A percentile compares a stretch with the other conserved stretches of the same genome.
Evolutionary conservation across 2,797 vertebrate genomes (phyloP).

Genomic region (Hapalemur alaotrensis): DNA sequence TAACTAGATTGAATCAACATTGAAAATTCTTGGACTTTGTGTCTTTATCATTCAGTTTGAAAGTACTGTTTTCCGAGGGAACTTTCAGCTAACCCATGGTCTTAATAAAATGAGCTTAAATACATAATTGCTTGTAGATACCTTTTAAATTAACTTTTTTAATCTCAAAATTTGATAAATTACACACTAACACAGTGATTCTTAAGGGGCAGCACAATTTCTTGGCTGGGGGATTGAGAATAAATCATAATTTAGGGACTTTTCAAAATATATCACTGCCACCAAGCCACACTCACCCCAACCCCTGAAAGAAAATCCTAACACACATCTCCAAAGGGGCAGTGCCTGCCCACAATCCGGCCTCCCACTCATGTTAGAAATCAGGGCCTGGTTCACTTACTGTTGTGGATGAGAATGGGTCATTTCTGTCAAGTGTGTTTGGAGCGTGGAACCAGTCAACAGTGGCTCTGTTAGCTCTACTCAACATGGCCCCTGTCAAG

Average conservation of each 20-base stretch:
- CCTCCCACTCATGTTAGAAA: not conserved
- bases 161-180: not conserved
- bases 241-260: no score
- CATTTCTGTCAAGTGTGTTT: not conserved
- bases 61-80: not conserved
- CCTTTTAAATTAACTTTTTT: not conserved
- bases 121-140: not conserved
- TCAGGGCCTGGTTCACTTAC: no score
- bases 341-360: fast-evolving
- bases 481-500: fast-evolving
- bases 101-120: not conserved
- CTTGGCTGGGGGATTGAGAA: not conserved
- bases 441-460: not conserved
- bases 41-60: not conserved
- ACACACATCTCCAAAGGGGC: not conserved
- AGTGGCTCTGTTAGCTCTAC: no score
- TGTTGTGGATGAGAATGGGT: not conserved
- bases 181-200: not conserved
- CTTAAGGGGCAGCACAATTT: not conserved
- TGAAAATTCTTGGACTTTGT: not conserved
- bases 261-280: not conserved
- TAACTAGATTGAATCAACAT: not conserved
- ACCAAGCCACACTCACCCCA: no score
- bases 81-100: not conserved
- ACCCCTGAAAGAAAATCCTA: not conserved